Evolutionary conservation across 2,797 vertebrate genomes (phyloP), one percentile per base, ranked within the genome.

Genomic region (Poliocrania exsul): DNA sequence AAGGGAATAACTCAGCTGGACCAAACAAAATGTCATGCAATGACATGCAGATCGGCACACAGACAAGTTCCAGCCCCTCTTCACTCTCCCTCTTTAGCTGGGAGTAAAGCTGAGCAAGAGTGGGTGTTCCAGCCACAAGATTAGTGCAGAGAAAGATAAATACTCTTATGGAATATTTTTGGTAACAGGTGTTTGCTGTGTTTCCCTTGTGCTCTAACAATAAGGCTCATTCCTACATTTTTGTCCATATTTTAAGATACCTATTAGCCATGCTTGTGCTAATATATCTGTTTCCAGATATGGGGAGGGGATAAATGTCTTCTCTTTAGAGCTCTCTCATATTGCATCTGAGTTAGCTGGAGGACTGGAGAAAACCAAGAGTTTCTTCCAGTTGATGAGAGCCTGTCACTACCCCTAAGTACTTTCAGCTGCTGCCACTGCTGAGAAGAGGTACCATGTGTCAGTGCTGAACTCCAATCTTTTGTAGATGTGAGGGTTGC

Each of bases 381-480:
- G 3, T 70, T 82, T 83, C 61, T 64, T 86, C 29, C 65, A 60
- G 51, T 29, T 3, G 5, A 17, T 33, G 28, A 58, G 51, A 50
- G 20, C 54, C 33, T 33, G 65, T 56, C 1, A 2, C 5, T 78
- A 23, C 23, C 26, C 15, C 10, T 21, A 13, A 49, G 21, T 9
- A 70, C 51, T 29, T 42, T 74, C n/a, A 64, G 49, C 31, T 64
- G 69, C 69, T 78, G 65, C n/a, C 37, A 64, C 65, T 2, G 0
- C 53, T 49, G 33, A 81, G 75, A 80, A 70, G 49, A 78, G 18
- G n/a, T 21, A 61, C 23, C 13, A 29, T 2, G 5, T 64, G 81
- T 58, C 21, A 33, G 26, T 0, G 0, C 19, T 29, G 67, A 94
- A 69, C 35, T 81, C 25, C 0, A 3, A 60, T 44, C 54, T 42